phyloP scores from a whole-genome alignment of 2,113 vertebrate species.

The Oplegnathus fasciatus region DNA sequence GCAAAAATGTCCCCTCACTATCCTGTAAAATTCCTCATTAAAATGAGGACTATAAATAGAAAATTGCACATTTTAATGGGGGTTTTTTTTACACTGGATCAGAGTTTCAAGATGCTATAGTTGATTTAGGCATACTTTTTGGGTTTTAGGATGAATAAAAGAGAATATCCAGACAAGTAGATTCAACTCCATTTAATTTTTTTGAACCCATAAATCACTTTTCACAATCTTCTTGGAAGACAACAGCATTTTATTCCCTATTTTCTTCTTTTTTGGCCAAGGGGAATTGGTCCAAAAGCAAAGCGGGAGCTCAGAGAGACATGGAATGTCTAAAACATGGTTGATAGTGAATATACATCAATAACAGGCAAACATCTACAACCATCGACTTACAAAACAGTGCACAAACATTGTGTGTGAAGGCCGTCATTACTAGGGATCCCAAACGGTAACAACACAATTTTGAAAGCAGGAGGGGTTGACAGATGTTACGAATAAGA shows the following conservation, averaged over 20 bases:
- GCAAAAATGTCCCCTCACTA: not conserved
- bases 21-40: conserved; percentile 30
- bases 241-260: conserved; percentile 79
- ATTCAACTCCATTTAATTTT: conserved; percentile 76
- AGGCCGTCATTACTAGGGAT: conserved; percentile 41
- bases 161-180: conserved; percentile 5
- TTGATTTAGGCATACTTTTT: not conserved
- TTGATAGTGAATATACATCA: conserved; percentile 66
- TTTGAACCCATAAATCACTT: conserved; percentile 78
- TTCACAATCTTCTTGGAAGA: conserved; percentile 88
- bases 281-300: conserved; percentile 82
- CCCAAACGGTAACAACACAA: conserved; percentile 52
- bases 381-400: conserved; percentile 71
- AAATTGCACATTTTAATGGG: not conserved
- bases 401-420: conserved; percentile 69
- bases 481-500: not conserved
- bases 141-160: not conserved
- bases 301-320: conserved; percentile 79
- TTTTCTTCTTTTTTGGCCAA: conserved; percentile 78
- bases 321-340: conserved; percentile 76
- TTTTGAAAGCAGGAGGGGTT: not conserved
- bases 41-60: not conserved
- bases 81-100: not conserved
- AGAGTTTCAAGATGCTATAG: not conserved
- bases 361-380: conserved; percentile 69